Evolutionary conservation across 1,140 invertebrate species (phyloP), one percentile per base, ranked within the genome.

Genomic region (Aleiodes sp.): DNA sequence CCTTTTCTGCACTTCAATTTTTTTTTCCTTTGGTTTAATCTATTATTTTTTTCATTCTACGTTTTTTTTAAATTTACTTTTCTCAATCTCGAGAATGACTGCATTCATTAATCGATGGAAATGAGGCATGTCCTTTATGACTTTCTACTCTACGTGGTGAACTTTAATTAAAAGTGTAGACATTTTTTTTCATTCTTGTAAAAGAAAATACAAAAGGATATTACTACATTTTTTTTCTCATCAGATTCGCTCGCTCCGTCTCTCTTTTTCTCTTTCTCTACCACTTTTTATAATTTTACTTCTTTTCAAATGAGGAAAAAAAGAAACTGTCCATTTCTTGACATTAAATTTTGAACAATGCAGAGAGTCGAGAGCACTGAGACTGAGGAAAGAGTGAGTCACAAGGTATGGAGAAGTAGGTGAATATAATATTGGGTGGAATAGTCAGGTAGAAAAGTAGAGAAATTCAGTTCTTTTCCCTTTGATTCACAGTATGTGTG

Each of bases 311-410:
- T 52, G 46, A 24, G 4, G 4, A 21, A 24, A 52, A 52, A 26
- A 52, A 52, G n/a, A 24, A 6, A 43, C 39, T 16, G 39, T 52
- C 26, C 21, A 52, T 21, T 21, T 52, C 26, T 52, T 52, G 26
- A 21, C 46, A 52, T 52, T 52, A 52, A 52, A 52, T 52, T 52
- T 52, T 52, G 12, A 52, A 52, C 46, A 52, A 52, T 52, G 46
- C 46, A 52, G 46, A 46, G 41, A 26, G 46, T 10, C 46, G 46
- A 3, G 3, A 43, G 16, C 10, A 52, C 1, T 3, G 19, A 8
- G 21, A 16, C 12, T 52, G 12, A 52, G 7, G 21, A 24, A 52
- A 8, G 26, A 4, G 21, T 52, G 26, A 24, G 9, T 21, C 46
- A 9, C 19, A 8, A 52, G 46, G n/a, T n/a, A 52, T 21, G 21